These are phyloP conservation scores for Brachyistius frenatus DNA, from an alignment of 2,113 vertebrate species.

Conservation along the genomic window DNA sequence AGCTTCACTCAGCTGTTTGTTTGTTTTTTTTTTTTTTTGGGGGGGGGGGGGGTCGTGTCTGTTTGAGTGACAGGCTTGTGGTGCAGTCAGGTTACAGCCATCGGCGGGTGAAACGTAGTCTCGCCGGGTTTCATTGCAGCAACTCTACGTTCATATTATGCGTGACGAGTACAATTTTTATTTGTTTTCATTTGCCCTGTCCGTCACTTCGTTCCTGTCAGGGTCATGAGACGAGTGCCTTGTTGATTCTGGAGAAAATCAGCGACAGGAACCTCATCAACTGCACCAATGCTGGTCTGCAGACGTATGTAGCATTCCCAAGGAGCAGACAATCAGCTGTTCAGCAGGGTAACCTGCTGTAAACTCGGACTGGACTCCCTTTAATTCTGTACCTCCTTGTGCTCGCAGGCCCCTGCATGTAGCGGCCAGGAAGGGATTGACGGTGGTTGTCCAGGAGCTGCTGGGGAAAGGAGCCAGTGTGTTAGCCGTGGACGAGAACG, in stretches of 20 bases:
- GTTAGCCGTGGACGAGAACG: constrained; percentile 97
- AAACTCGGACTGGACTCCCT: not conserved
- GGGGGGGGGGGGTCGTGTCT: too few relatives aligned
- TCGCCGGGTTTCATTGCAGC: not conserved
- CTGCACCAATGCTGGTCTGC: constrained; percentile 94
- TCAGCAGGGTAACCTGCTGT: not conserved
- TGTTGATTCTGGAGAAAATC: constrained; percentile 99
- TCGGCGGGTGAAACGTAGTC: too few relatives aligned
- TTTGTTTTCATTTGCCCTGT: not conserved
- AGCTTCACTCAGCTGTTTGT: too few relatives aligned
- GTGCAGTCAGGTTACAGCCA: not conserved
- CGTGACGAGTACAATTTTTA: not conserved
- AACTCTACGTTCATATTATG: too few relatives aligned
- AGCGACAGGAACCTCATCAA: constrained; percentile 96
- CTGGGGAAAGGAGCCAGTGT: constrained; percentile 97
- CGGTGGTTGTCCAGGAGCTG: constrained; percentile 97
- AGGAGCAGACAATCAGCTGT: not conserved
- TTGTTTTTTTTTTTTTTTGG: too few relatives aligned
- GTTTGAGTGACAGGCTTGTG: too few relatives aligned
- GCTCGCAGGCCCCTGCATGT: constrained; percentile 92
- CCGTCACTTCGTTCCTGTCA: constrained; percentile 63
- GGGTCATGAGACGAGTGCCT: constrained; percentile 99
- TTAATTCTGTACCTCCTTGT: not conserved
- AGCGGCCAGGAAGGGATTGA: constrained; percentile 94
- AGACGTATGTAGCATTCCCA: constrained; percentile 88